Evolutionary conservation across 2,888 invertebrate genomes (phyloP).

Genomic region (Falcaria lacertinaria): DNA sequence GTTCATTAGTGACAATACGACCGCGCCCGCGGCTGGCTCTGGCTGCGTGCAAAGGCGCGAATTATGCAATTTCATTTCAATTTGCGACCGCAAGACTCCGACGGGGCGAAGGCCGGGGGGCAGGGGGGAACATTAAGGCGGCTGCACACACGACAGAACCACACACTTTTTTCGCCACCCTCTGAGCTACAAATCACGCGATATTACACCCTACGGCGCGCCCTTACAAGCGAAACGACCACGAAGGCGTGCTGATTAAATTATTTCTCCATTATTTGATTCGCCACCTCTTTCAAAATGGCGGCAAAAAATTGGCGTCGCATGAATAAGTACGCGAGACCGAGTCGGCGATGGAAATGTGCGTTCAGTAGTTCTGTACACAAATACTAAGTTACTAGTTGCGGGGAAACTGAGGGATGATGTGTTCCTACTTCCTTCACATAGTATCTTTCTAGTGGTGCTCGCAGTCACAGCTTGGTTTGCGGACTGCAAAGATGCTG

Average conservation of each 20-base stretch:
- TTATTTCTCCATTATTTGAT: constrained; percentile 77
- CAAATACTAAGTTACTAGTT: no score
- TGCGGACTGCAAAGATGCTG: no score
- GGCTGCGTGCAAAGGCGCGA: constrained; percentile 25
- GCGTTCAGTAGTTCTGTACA: no score
- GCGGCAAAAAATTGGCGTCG: constrained; percentile 52
- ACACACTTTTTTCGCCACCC: constrained; percentile 64
- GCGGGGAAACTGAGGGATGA: no score
- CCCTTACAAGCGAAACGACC: constrained; percentile 37
- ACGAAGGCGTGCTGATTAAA: constrained; percentile 54
- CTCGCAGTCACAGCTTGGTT: no score
- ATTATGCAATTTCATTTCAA: constrained; percentile 77
- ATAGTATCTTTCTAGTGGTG: no score
- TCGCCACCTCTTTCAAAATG: constrained; percentile 77
- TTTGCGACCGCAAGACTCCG: constrained; percentile 51
- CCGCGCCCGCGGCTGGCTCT: constrained; percentile 10
- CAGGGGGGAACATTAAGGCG: constrained; percentile 56
- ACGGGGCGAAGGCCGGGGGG: constrained; percentile 27
- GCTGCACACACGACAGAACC: constrained; percentile 59
- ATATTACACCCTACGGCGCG: constrained; percentile 48
- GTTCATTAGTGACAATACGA: constrained; percentile 60
- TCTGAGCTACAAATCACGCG: constrained; percentile 24
- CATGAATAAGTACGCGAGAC: constrained; percentile 22
- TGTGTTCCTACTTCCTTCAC: no score
- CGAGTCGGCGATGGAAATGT: no score